Base-by-base conservation (phyloP, 2,113 vertebrate species). In the Seriola rivoliana region DNA sequence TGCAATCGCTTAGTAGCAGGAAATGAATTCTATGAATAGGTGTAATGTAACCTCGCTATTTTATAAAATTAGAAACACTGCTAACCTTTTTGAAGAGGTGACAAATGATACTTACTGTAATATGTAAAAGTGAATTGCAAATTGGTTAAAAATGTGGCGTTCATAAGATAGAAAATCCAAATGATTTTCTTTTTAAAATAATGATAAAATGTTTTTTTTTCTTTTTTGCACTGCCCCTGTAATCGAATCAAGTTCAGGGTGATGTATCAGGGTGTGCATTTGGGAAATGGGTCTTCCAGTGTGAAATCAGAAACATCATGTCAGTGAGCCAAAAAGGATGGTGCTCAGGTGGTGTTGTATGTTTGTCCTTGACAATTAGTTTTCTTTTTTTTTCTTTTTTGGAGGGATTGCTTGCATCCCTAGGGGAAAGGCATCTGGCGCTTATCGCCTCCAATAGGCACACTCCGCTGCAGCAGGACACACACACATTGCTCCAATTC, bases 401-500 rank as follows among this genome's bases (percentile, higher is more conserved):
- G 46, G 42, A 23, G 16, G 6, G 38, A 23, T 12, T 42, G 34
- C 44, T 77, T 50, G 63, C 63, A 46, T 63, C 0, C 25, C 65
- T 62, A 36, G 34, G 48, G 16, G 29, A 32, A 75, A 54, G 60
- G 62, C 62, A 38, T 75, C 70, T 83, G 71, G 23, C 16, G 11
- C 78, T 84, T 57, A 75, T 84, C 81, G 36, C 29, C 62, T 69
- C n/a, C 65, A 77, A 5, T n/a, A n/a, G 32, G 14, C 73, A 71
- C 71, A 80, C 75, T 36, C 40, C 8, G 23, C 75, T 75, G 71
- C 42, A 77, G 64, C 70, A 29, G 29, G 29, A 29, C 29, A 29
- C 29, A 55, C 25, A 42, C 52, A 48, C 74, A 70, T 81, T 88
- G 46, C 23, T 69, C 40, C 21, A 25, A 50, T 85, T 85, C 42